These are phyloP conservation scores for Tinamus major DNA, from an alignment of 2,797 vertebrate species.

Conservation along the genomic window DNA sequence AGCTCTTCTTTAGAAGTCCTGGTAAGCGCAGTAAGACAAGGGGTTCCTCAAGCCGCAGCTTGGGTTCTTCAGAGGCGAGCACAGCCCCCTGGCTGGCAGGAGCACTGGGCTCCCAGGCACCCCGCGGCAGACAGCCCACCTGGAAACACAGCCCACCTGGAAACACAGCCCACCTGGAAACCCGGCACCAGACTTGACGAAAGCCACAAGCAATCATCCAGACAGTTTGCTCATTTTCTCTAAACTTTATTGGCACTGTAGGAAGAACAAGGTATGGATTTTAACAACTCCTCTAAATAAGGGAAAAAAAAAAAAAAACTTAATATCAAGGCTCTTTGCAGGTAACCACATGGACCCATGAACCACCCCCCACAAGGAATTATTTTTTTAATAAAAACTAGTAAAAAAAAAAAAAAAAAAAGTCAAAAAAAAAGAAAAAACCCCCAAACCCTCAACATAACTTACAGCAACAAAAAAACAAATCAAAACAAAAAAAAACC, in stretches of 20 bases:
- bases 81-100: rapidly evolving
- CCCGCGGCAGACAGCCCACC: background rate
- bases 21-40: background rate
- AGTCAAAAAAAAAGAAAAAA: background rate
- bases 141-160: background rate
- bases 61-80: background rate
- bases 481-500: conserved; percentile 22
- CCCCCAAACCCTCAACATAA: conserved; percentile 67
- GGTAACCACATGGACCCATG: conserved; percentile 19
- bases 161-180: background rate
- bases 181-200: background rate
- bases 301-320: background rate
- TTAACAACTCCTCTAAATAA: conserved; percentile 71
- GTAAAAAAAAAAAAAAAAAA: conserved; percentile 37
- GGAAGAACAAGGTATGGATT: conserved; percentile 73
- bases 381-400: conserved; percentile 63
- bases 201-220: conserved; percentile 46
- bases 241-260: conserved; percentile 85
- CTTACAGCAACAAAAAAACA: conserved; percentile 79
- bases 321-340: conserved; percentile 20
- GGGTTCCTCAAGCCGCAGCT: background rate
- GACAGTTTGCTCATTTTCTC: conserved; percentile 68
- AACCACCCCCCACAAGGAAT: conserved; percentile 27
- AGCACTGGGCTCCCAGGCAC: background rate
- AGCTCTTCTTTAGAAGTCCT: background rate